Evolutionary conservation across 2,113 vertebrate species (phyloP), one percentile per base, ranked within the genome.

Genomic region (Trematomus loennbergii): DNA sequence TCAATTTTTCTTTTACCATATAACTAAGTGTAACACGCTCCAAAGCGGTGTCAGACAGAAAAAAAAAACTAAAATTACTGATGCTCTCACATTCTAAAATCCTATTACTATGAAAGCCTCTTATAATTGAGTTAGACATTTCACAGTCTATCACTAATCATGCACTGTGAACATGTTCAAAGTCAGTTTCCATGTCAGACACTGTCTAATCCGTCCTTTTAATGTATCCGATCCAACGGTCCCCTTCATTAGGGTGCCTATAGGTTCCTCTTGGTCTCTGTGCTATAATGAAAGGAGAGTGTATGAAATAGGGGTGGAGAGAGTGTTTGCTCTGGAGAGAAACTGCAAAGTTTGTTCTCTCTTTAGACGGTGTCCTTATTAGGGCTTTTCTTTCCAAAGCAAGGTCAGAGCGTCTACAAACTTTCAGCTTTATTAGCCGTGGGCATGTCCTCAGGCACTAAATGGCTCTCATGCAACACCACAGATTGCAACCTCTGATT

Each of bases 381-480:
- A 93, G 86, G 88, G 81, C 74, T 92, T 84, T 83, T 80, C 90
- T 90, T 89, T 87, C 87, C 84, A 90, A 90, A 88, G 87, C 89
- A 93, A 92, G 92, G 90, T 92, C 91, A 91, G 77, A 86, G 82
- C 82, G n/a, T 90, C 88, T 70, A 85, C 84, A 83, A 91, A 92
- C 91, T 93, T 94, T 88, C 88, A 90, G 90, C 80, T 82, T 92
- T 89, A 93, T 92, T 93, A 92, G 91, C 92, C 90, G 60, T 88
- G 81, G 89, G 93, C 89, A 88, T 90, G 88, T 93, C 92, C 89
- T 92, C 84, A 74, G 91, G 92, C 88, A 33, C 76, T 78, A 84
- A 90, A 79, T 88, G 87, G 87, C 92, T 88, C 87, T 93, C 87
- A 89, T 40, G 70, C 84, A 92, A 87, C 86, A 85, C 83, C 86